Percentiles rank a stretch among this genome's conserved stretches.
Conservation (phyloP, 2,888 invertebrate species). For the Stenodema calcarata region DNA sequence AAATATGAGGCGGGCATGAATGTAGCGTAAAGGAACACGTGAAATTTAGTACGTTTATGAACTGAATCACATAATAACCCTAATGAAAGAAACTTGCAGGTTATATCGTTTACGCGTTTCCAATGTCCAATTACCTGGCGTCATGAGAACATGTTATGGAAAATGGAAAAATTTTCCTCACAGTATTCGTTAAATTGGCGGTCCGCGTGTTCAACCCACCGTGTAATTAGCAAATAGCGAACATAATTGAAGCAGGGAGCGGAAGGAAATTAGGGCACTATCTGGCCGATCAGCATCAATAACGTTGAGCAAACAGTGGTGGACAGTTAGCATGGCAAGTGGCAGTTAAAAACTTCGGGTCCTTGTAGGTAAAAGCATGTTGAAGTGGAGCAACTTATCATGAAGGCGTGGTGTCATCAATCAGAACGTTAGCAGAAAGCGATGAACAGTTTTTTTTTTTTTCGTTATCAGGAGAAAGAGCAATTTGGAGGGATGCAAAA, state of each 20-base stretch:
- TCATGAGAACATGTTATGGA: neutral
- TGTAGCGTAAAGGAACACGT: too few species aligned
- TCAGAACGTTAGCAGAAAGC: neutral
- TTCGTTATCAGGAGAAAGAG: too few species aligned
- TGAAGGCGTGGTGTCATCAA: slow-evolving; percentile 1
- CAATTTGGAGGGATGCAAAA: too few species aligned
- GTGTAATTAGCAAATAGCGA: neutral
- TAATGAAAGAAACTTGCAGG: too few species aligned
- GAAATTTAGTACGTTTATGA: too few species aligned
- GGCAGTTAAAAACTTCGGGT: slow-evolving; percentile 17
- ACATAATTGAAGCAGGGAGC: neutral
- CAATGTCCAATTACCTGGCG: neutral
- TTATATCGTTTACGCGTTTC: too few species aligned
- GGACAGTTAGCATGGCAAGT: slow-evolving; percentile 5
- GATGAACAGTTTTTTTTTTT: too few species aligned
- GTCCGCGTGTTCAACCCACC: neutral
- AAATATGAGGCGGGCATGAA: too few species aligned
- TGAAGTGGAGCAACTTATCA: neutral
- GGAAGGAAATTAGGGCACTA: neutral
- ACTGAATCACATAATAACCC: too few species aligned
- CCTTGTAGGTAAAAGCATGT: neutral
- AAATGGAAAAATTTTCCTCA: neutral
- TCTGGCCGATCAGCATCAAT: slow-evolving; percentile 16
- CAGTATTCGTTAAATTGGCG: neutral
- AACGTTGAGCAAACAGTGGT: slow-evolving; percentile 21